Evolutionary conservation across 2,888 invertebrate species (phyloP).

Genomic region (Cerastis rubricosa): DNA sequence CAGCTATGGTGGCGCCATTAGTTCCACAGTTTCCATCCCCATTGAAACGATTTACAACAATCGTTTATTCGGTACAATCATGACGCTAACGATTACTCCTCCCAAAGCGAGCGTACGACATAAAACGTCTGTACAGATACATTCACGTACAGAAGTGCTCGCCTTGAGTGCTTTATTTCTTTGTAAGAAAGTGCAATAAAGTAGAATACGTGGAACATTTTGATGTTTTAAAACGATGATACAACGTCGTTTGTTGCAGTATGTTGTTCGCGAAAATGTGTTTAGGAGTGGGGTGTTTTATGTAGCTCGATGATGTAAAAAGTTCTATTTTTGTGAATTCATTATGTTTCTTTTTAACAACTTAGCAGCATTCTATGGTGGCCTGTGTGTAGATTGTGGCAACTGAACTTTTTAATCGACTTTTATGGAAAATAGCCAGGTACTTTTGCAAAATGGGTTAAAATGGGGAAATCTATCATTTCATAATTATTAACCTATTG

Average conservation of each 20-base stretch:
- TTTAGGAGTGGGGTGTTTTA: conserved; percentile 21
- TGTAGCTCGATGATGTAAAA: background rate
- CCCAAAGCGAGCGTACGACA: conserved; percentile 39
- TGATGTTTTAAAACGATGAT: conserved; percentile 51
- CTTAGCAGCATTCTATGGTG: background rate
- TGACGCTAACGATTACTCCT: conserved; percentile 38
- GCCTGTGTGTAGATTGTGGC: background rate
- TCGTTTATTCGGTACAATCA: conserved; percentile 40
- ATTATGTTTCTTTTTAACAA: background rate
- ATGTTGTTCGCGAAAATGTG: conserved; percentile 27
- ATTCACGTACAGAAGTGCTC: conserved; percentile 48
- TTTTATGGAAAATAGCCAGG: too few relatives aligned
- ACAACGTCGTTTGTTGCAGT: conserved; percentile 46
- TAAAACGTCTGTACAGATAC: conserved; percentile 56
- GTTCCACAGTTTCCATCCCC: too few relatives aligned
- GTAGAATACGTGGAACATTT: conserved; percentile 53
- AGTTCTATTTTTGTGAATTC: conserved; percentile 3
- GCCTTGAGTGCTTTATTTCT: conserved; percentile 58
- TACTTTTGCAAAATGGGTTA: background rate
- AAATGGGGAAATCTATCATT: too few relatives aligned
- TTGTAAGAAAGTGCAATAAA: conserved; percentile 63
- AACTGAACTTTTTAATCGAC: background rate
- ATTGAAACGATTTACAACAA: conserved; percentile 37
- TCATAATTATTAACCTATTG: background rate
- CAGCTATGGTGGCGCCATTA: too few relatives aligned